Percentiles rank a stretch among this genome's conserved stretches.
These are phyloP conservation scores for Pegoplata infirma DNA, from an alignment of 2,888 invertebrate species.

Conservation along the genomic window DNA sequence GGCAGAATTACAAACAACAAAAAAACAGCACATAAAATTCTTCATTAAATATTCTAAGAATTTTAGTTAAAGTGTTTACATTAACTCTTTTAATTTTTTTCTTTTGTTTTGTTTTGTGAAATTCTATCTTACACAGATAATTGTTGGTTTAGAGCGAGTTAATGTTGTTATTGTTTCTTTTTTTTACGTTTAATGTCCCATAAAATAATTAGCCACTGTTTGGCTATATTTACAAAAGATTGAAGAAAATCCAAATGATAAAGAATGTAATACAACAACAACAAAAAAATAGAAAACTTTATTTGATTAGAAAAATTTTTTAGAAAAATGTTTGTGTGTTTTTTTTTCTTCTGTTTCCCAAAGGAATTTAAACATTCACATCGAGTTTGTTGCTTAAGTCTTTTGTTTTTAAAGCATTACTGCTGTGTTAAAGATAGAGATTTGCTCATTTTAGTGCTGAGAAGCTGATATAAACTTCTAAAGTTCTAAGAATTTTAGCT, in stretches of 20 bases:
- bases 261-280: no score
- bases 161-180: neutral
- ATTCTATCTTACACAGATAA: constrained; percentile 45
- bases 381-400: constrained; percentile 40
- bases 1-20: constrained; percentile 14
- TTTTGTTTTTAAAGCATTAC: constrained; percentile 28
- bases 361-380: constrained; percentile 31
- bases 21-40: constrained; percentile 39
- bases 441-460: no score
- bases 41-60: constrained; percentile 50
- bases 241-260: no score
- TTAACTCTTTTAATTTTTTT: neutral
- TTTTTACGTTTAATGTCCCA: constrained; percentile 43
- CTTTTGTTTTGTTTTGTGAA: constrained; percentile 5
- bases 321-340: no score
- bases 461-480: no score
- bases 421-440: neutral
- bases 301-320: constrained; percentile 51
- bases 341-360: no score
- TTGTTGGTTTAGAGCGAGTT: constrained; percentile 26
- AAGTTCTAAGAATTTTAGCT: neutral
- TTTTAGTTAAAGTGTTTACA: constrained; percentile 50
- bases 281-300: constrained; percentile 1
- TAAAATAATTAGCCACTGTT: constrained; percentile 60
- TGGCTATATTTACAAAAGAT: neutral